Percentiles rank a stretch among this genome's conserved stretches.
Conservation (phyloP, 2,797 vertebrate species). For the Loris lydekkerianus region DNA sequence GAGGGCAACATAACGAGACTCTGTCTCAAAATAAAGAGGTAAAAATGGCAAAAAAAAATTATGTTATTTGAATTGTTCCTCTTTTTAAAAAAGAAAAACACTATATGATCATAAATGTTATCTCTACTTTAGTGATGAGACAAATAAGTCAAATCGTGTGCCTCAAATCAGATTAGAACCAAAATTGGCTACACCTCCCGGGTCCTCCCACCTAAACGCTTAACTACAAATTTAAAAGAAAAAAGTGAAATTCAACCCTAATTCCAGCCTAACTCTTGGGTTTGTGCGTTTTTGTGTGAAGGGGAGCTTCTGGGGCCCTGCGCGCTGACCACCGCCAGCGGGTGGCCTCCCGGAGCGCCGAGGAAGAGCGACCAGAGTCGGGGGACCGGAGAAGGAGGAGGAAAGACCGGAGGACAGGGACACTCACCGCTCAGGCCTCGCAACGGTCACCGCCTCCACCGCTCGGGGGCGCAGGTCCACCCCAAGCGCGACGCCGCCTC, state of each 20-base stretch:
- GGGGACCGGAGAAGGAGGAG: rapidly evolving
- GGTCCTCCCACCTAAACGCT: neutral
- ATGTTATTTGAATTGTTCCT: neutral
- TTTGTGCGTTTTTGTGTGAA: neutral
- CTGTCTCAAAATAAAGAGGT: neutral
- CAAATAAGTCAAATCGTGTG: neutral
- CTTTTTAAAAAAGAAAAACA: neutral
- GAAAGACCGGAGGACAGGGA: neutral
- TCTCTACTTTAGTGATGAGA: neutral
- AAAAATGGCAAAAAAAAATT: neutral
- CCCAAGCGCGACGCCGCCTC: rapidly evolving
- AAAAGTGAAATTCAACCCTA: neutral
- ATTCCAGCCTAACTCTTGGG: neutral
- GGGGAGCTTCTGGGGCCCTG: rapidly evolving
- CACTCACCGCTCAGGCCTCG: neutral
- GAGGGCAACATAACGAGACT: too few relatives aligned
- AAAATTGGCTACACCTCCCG: neutral
- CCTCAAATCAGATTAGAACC: neutral
- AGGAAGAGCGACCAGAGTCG: rapidly evolving
- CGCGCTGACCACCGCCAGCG: neutral
- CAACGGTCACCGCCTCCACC: neutral
- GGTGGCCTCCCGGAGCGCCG: rapidly evolving
- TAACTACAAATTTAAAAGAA: neutral
- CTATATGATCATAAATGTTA: neutral
- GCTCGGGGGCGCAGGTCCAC: neutral